Base-by-base conservation (phyloP, 2,888 invertebrate species). In the Agrypnus murinus region DNA sequence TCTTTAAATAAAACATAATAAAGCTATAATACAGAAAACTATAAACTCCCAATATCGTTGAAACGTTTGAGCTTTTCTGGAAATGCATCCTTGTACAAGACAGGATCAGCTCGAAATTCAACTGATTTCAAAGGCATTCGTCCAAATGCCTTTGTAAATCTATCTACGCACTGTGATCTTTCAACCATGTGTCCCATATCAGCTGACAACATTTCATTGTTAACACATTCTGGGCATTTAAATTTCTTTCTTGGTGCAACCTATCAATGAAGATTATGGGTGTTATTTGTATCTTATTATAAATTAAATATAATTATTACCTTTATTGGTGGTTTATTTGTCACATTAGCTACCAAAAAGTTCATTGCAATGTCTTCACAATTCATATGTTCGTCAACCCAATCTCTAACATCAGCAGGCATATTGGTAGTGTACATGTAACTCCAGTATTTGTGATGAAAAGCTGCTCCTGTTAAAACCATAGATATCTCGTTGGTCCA, bases 351-450 rank as follows among this genome's bases (percentile, higher is more conserved):
- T 32, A 98, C 95, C 3, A 98, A 90, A 86, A 98, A 98, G 86
- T 98, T 98, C 96, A 98, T 98, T 0, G 98, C 98, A 77, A 98
- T 97, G 83, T 98, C 98, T 85, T 98, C 98, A 83, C 98, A 98
- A 86, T 98, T 98, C 94, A 98, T 97, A 82, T 95, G 93, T 12
- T 94, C 92, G 84, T 98, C 98, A 0, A 98, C 97, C 95, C 95
- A 97, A 64, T 91, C 88, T 70, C 93, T 92, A 46, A 98, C 93
- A 78, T 92, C 91, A 0, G 90, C 89, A 0, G 97, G 96, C 93
- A 98, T 93, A 46, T 91, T 90, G 78, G 93, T 91, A 15, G 97
- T 96, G 84, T 98, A 98, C 87, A 97, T 91, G 86, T 95, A 95
- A 82, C 94, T 96, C 95, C 97, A 98, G 83, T 93, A 95, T 89